Base-by-base conservation (phyloP, 2,888 invertebrate species). In the Agrochola litura region DNA sequence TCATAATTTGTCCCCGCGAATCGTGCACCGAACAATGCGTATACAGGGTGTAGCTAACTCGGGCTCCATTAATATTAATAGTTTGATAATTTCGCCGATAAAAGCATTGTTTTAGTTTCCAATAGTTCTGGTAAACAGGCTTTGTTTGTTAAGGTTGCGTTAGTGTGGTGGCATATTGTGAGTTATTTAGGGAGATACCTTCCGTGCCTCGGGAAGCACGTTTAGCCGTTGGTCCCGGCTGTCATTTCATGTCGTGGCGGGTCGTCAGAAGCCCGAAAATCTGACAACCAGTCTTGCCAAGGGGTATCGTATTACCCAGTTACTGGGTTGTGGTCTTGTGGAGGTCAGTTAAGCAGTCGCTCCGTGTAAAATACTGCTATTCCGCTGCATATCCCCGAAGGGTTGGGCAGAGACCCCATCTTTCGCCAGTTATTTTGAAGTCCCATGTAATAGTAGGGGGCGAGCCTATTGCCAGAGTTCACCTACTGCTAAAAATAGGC, bases 1-100 rank as follows among this genome's bases (percentile, higher is more conserved):
- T 76, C 66, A 46, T 76, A 72, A 86, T 85, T 86, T 79, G 85
- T 86, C 86, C 71, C 63, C 64, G 37, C 70, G 60, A 67, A 56
- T 66, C 49, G 60, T 60, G n/a, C 49, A 52, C 30, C 37, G 25
- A 86, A 79, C 73, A 83, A 73, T 69, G 37, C 3, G 30, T 64
- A 58, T 56, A 83, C 68, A 80, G 79, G 73, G 0, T 76, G 85
- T 76, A n/a, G n/a, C 63, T 63, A 64, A 82, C 64, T n/a, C 16
- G 10, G 25, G n/a, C 19, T 65, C 25, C n/a, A 67, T 67, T 78
- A 65, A 80, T 56, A 22, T 10, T 70, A 30, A 60, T 63, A 58
- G 63, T 77, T 77, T n/a, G 37, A 54, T 72, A 63, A 72, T 69
- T 49, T 69, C 6, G 5, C 12, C 8, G 46, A 74, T 77, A 72